These are phyloP conservation scores for Sterrhoptilus dennistouni DNA, from an alignment of 2,113 vertebrate species.

Conservation along the genomic window DNA sequence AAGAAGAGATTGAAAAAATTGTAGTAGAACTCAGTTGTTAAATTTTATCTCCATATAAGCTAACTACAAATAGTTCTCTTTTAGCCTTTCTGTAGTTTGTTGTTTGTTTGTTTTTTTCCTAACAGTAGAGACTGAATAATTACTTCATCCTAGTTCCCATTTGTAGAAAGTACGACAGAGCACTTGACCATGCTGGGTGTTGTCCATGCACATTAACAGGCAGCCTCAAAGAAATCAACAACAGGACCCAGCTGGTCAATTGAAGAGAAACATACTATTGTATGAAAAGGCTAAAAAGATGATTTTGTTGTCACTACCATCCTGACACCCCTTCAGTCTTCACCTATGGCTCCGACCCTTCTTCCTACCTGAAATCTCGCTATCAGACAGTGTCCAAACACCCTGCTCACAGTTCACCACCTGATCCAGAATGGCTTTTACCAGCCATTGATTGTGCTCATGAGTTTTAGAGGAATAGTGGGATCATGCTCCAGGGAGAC, in stretches of 20 bases:
- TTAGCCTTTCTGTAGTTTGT: not conserved
- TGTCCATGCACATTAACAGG: not conserved
- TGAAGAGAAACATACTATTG: not conserved
- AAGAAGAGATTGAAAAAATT: not conserved
- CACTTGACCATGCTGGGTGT: fast-evolving
- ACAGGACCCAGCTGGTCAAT: not conserved
- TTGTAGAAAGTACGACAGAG: not conserved
- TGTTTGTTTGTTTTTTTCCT: not conserved
- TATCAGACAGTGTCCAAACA: not conserved
- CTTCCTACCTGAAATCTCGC: not conserved
- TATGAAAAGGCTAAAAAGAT: not conserved
- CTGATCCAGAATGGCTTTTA: not conserved
- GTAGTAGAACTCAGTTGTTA: not conserved
- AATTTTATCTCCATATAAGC: not conserved
- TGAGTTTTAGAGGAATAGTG: not conserved
- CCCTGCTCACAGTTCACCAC: not conserved
- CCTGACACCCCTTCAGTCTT: not conserved
- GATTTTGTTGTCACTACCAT: not conserved
- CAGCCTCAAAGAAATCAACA: not conserved
- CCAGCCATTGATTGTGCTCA: not conserved
- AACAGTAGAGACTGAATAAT: not conserved
- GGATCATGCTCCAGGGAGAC: not conserved
- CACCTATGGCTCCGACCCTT: not conserved
- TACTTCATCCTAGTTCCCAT: not conserved
- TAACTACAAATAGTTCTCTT: not conserved